phyloP scores from a whole-genome alignment of 2,888 invertebrate species.

The Thereva unica region DNA sequence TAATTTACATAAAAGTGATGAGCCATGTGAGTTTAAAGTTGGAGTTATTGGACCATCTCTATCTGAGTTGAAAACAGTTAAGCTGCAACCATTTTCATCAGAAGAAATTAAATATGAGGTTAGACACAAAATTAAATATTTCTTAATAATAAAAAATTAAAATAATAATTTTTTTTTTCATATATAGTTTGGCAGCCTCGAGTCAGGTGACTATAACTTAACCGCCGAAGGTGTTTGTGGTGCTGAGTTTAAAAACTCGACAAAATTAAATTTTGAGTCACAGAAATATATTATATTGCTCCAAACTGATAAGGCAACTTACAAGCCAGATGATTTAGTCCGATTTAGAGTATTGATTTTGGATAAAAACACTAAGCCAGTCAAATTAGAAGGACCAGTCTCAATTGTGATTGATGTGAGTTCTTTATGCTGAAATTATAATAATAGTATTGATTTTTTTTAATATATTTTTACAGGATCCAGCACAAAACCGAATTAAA shows the following conservation, averaged over 20 bases:
- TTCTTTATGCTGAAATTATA: constrained; percentile 2
- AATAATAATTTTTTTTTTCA: background rate
- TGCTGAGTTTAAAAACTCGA: constrained; percentile 73
- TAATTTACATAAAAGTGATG: constrained; percentile 60
- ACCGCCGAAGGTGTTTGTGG: constrained; percentile 67
- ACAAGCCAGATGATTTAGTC: constrained; percentile 83
- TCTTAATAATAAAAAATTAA: background rate
- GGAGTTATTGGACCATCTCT: constrained; percentile 75
- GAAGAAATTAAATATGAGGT: constrained; percentile 75
- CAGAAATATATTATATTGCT: constrained; percentile 83
- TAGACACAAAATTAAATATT: constrained; percentile 37
- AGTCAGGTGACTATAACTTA: constrained; percentile 49
- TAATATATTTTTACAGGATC: constrained; percentile 61
- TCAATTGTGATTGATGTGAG: constrained; percentile 48
- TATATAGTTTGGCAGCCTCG: constrained; percentile 49
- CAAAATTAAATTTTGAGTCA: constrained; percentile 74
- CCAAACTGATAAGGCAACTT: constrained; percentile 90
- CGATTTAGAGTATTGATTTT: constrained; percentile 73
- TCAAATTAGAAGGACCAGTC: constrained; percentile 50
- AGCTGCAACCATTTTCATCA: constrained; percentile 72
- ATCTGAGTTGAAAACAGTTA: constrained; percentile 69
- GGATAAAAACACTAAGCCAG: constrained; percentile 73
- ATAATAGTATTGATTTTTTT: background rate
- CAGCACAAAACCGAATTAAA: constrained; percentile 74
- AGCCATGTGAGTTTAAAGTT: constrained; percentile 70